Percentiles rank a stretch among this genome's conserved stretches.
phyloP scores from a whole-genome alignment of 2,113 vertebrate genomes.

The Pogonocichla stellata region DNA sequence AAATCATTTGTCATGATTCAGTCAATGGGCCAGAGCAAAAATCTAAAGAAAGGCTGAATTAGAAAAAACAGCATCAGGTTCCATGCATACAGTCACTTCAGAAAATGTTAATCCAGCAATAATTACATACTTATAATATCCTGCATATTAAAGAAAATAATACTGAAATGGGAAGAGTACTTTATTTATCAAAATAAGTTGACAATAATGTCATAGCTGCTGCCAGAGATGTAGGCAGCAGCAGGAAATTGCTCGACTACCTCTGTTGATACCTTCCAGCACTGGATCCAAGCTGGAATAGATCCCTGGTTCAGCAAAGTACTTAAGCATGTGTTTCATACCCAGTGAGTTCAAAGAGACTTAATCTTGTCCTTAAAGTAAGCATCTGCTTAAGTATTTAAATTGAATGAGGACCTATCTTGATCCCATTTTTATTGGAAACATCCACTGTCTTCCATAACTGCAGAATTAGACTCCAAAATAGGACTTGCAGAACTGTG shows the following conservation, averaged over 20 bases:
- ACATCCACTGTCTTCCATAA: neutral
- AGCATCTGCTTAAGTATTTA: conserved; percentile 36
- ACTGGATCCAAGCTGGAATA: neutral
- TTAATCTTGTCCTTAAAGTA: conserved; percentile 29
- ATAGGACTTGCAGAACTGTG: neutral
- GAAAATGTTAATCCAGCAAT: neutral
- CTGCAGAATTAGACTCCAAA: neutral
- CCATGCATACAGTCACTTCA: neutral
- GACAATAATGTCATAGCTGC: neutral
- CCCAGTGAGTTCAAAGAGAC: conserved; percentile 25
- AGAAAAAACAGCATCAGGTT: neutral
- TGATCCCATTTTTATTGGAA: conserved; percentile 34
- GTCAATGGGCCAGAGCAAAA: neutral
- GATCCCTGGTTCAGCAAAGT: neutral
- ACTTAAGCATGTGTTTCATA: conserved; percentile 23
- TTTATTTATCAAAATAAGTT: neutral
- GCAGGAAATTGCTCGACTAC: neutral
- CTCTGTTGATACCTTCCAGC: neutral
- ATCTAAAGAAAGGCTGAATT: neutral
- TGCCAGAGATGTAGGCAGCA: neutral
- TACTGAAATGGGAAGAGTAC: neutral
- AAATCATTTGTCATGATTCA: conserved; percentile 41
- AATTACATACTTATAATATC: neutral
- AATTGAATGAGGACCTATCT: neutral
- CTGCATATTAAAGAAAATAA: neutral